phyloP scores from a whole-genome alignment of 2,888 invertebrate species.

The Nemotelus pantherinus region DNA sequence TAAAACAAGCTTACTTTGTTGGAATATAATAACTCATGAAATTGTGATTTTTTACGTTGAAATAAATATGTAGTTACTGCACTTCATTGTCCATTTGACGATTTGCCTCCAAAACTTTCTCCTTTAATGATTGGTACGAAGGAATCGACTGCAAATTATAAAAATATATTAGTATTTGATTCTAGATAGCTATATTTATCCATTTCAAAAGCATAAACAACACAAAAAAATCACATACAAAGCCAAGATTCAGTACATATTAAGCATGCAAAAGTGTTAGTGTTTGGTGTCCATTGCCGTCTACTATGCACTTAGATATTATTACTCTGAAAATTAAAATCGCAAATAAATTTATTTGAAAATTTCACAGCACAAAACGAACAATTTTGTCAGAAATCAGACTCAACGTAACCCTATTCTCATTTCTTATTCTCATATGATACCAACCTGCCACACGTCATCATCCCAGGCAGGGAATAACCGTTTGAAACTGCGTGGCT shows the following conservation, averaged over 20 bases:
- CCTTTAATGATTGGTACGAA: constrained; percentile 62
- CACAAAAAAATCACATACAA: constrained; percentile 3
- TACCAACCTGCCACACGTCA: constrained; percentile 71
- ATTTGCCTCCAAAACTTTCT: constrained; percentile 58
- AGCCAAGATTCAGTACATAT: constrained; percentile 1
- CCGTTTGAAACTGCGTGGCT: constrained; percentile 78
- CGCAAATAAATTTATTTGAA: neutral
- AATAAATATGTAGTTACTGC: neutral
- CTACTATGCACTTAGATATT: neutral
- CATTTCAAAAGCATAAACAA: constrained; percentile 6
- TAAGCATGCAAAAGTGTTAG: neutral
- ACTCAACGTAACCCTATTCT: no score
- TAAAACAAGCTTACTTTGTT: no score
- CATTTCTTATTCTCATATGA: no score
- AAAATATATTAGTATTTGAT: neutral
- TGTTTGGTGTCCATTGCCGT: constrained; percentile 1
- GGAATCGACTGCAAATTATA: constrained; percentile 57
- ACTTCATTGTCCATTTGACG: constrained; percentile 23
- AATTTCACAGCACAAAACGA: no score
- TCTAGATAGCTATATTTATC: neutral
- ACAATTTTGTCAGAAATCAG: no score
- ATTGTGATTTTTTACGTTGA: no score
- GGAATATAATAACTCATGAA: no score
- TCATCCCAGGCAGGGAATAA: constrained; percentile 81
- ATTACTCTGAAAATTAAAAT: constrained; percentile 12